Base-by-base conservation (phyloP, 2,113 vertebrate species). In the Penelope pileata region DNA sequence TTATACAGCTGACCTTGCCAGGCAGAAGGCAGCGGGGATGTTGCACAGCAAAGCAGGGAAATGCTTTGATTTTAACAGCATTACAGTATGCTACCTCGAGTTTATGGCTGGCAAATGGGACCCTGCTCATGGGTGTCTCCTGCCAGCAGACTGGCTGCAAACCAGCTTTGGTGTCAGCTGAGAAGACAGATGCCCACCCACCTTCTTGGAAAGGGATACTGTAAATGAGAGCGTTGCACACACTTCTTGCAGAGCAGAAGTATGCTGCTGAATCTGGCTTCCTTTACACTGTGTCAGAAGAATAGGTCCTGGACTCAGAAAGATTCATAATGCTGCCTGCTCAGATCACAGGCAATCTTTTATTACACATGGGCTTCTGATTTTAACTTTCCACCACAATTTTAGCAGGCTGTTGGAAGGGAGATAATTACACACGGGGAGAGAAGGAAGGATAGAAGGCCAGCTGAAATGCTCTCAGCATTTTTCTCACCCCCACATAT, bases 41-140 rank as follows among this genome's bases (percentile, higher is more conserved):
- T 27, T 51, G 51, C 34, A 60, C 48, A 86, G 70, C 56, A 90
- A 72, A 86, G 9, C 19, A 75, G 64, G 53, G 32, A 79, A 90
- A 29, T 43, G 69, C 59, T 92, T 92, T 51, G 69, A 83, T 95
- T 94, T 95, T 86, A 86, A 78, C 59, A 59, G 73, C 47, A 56
- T 81, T 50, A 43, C 68, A 75, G 73, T 54, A 67, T 72, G 58
- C 50, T 70, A 76, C 45, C 59, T 38, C 19, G 43, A 85, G 36
- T 45, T 89, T 59, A 53, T 15, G 54, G 45, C 78, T 92, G 67
- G 66, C 81, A 80, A 73, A 91, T 12, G 23, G 58, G 66, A 90
- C 88, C 9, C 7, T 66, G 40, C 36, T 83, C 53, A 45, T 70
- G 64, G 3, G 7, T 64, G 17, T 88, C 62, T 91, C 73, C 27